phyloP scores from a whole-genome alignment of 1,140 invertebrate species.

The Anagrus nilaparvatae region DNA sequence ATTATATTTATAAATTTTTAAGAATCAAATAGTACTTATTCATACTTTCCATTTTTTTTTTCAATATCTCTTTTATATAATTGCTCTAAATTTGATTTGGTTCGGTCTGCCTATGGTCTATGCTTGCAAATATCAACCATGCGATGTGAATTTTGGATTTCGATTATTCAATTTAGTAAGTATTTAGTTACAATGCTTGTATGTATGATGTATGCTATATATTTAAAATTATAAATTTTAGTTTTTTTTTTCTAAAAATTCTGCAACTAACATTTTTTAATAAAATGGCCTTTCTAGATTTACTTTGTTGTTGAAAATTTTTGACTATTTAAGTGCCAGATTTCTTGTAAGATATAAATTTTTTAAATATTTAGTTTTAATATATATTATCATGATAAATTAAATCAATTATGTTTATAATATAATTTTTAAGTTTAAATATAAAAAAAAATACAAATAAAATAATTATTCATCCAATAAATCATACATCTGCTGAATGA shows the following conservation, averaged over 20 bases:
- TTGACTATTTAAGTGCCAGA: not conserved
- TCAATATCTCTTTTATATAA: constrained; percentile 22
- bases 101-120: constrained; percentile 34
- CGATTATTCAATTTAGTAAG: constrained; percentile 33
- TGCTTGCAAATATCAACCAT: constrained; percentile 29
- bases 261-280: too few species aligned
- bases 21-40: too few species aligned
- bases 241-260: too few species aligned
- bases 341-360: not conserved
- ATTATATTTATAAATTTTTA: too few species aligned
- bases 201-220: constrained; percentile 18
- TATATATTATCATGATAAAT: too few species aligned
- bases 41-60: constrained; percentile 20
- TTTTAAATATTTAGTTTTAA: not conserved
- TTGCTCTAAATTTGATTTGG: constrained; percentile 42
- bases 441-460: too few species aligned
- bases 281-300: too few species aligned
- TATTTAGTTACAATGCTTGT: constrained; percentile 29
- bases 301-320: not conserved
- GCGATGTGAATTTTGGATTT: constrained; percentile 33
- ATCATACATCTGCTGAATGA: constrained; percentile 31
- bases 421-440: too few species aligned
- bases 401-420: too few species aligned
- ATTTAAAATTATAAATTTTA: too few species aligned
- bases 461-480: constrained; percentile 2